Conservation (phyloP, 2,888 invertebrate genomes). For the Acanthopleura granulata region DNA sequence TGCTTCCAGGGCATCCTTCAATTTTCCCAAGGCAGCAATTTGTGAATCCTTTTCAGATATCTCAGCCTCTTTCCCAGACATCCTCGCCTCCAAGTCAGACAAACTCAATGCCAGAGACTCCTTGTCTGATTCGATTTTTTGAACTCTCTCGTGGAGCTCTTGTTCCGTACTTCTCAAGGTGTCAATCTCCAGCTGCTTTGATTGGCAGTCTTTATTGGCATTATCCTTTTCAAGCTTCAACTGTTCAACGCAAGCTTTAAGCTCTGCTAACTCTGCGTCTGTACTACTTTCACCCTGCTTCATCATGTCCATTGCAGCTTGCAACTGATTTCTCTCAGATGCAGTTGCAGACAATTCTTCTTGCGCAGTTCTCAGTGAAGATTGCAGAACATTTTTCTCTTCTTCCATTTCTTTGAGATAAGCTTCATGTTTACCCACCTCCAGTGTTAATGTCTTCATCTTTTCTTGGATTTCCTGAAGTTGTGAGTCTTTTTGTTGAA, state of each 20-base stretch:
- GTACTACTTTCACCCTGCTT: constrained; percentile 31
- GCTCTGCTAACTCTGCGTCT: constrained; percentile 19
- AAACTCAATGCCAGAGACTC: not conserved
- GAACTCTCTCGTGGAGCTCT: not conserved
- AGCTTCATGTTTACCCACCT: not conserved
- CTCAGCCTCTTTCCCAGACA: too few species aligned
- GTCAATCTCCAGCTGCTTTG: not conserved
- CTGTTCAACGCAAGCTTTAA: constrained; percentile 19
- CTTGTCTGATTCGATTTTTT: not conserved
- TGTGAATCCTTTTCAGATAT: not conserved
- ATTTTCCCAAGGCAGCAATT: not conserved
- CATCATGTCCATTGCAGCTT: constrained; percentile 21
- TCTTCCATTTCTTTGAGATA: constrained; percentile 12
- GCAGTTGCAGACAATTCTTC: constrained; percentile 20
- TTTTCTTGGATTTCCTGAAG: not conserved
- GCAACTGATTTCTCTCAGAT: constrained; percentile 20
- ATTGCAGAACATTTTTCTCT: constrained; percentile 28
- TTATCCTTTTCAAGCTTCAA: constrained; percentile 26
- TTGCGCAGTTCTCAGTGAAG: constrained; percentile 22
- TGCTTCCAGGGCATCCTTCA: not conserved
- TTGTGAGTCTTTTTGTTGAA: not conserved
- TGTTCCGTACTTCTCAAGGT: not conserved
- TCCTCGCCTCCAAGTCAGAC: not conserved
- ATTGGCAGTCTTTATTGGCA: constrained; percentile 21
- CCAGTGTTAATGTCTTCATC: not conserved